Base-by-base conservation (phyloP, 2,888 invertebrate genomes). In the Lucinisca nassula region DNA sequence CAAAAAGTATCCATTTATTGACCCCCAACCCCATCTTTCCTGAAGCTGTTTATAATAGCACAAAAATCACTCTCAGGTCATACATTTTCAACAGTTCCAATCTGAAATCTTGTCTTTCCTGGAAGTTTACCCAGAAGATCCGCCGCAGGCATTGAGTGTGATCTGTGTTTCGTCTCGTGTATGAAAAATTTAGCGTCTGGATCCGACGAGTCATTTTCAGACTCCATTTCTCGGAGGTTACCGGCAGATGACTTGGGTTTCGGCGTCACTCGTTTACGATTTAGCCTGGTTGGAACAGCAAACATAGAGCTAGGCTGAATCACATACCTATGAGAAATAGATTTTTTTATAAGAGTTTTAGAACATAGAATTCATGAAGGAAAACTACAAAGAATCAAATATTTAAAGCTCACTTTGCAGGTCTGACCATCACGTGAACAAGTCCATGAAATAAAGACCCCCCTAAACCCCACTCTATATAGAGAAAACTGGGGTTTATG, bases 251-350 rank as follows among this genome's bases (percentile, higher is more conserved):
- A 17, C n/a, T 78, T 75, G 12, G 84, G 72, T 51, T 82, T 82
- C 37, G 72, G 85, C 0, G 74, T 67, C 12, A 84, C 84, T 45
- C 91, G 85, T 79, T 83, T 89, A 30, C 90, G 88, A 67, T 91
- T 92, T 24, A 92, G 81, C 21, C 92, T 90, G 67, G 91, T 92
- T 10, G 94, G 95, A 75, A 94, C 89, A 30, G 95, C 95, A 82
- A 87, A 91, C 95, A 95, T 95, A 17, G 94, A 93, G 73, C 93
- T 93, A 8, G 95, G 95, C 81, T 95, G 95, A 70, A 95, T 93
- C 12, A 95, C 94, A 87, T 95, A 94, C 32, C 95, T 95, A 84
- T 10, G 85, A 87, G 27, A 61, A 77, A 67, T 35, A 77, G n/a
- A n/a, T n/a, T n/a, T n/a, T n/a, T n/a, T n/a, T n/a, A n/a, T n/a